Evolutionary conservation across 2,113 vertebrate genomes (phyloP), one percentile per base, ranked within the genome.

Genomic region (Eulemur rufifrons): DNA sequence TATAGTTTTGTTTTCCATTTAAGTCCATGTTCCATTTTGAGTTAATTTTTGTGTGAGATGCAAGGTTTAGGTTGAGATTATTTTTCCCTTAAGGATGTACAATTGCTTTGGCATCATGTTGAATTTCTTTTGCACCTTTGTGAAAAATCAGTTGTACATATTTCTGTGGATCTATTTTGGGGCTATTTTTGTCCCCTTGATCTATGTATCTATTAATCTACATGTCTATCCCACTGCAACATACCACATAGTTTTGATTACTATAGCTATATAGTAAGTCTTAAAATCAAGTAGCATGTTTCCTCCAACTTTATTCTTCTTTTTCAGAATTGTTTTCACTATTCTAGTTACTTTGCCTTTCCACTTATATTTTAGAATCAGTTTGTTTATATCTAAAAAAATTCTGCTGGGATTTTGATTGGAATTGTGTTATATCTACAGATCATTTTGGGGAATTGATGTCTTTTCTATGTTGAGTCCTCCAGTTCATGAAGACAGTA

Each of bases 111-210:
- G 84, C 37, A 34, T 37, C 52, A 39, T 63, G 61, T 87, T 86
- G 63, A 86, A 95, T 81, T 39, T 69, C 87, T 96, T 96, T 89
- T 37, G 73, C 8, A 94, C 52, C 50, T 96, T 89, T 91, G 54
- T 87, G 42, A 50, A 68, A 95, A 90, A 37, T 91, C 64, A 78
- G 29, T 47, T 84, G 42, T 66, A 21, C 32, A 71, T 54, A 76
- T 56, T 77, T 64, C 37, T 93, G 47, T 68, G 25, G 50, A 12
- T 83, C 42, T 85, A 54, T 69, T 89, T 87, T 76, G 73, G 17
- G 23, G 5, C 77, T 83, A 21, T 97, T 86, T 90, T 71, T n/a
- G 32, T 92, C 89, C 52, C 39, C 61, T 63, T 90, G 61, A 83
- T 86, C 34, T 76, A 23, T 77, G 27, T 76, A 32, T 84, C 61